Conservation (phyloP, 2,888 invertebrate species). For the Synergus umbraculus region DNA sequence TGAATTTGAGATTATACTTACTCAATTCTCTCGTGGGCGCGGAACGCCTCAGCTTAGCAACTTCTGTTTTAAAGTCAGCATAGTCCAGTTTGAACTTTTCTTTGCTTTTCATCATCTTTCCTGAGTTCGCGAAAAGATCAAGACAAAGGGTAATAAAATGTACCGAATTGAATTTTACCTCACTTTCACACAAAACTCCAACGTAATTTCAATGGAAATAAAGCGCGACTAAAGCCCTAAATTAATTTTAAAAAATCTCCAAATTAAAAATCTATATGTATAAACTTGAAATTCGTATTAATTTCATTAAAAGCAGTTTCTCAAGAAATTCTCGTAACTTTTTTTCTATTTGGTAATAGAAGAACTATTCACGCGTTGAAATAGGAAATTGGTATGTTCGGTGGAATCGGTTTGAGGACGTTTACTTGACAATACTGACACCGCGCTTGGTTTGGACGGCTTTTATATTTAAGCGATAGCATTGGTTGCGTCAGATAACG, state of each 20-base stretch:
- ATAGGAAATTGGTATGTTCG: neutral
- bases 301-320: neutral
- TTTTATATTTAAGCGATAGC: conserved; percentile 72
- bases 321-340: neutral
- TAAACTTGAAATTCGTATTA: neutral
- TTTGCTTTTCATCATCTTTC: conserved; percentile 51
- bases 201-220: neutral
- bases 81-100: conserved; percentile 76
- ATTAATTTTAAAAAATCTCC: conserved; percentile 1
- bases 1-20: conserved; percentile 69
- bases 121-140: neutral
- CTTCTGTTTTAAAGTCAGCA: conserved; percentile 77
- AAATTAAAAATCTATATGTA: neutral
- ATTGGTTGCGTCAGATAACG: conserved; percentile 71
- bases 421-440: conserved; percentile 62
- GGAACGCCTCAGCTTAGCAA: conserved; percentile 78
- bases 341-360: neutral
- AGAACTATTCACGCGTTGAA: neutral
- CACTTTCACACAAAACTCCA: conserved; percentile 11
- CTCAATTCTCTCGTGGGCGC: conserved; percentile 79
- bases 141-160: conserved; percentile 27
- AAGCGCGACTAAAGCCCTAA: neutral
- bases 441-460: conserved; percentile 59
- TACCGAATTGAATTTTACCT: conserved; percentile 38
- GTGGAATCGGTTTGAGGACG: conserved; percentile 31